These are phyloP conservation scores for Hippoglossus hippoglossus DNA, from an alignment of 2,797 vertebrate genomes.

Conservation along the genomic window DNA sequence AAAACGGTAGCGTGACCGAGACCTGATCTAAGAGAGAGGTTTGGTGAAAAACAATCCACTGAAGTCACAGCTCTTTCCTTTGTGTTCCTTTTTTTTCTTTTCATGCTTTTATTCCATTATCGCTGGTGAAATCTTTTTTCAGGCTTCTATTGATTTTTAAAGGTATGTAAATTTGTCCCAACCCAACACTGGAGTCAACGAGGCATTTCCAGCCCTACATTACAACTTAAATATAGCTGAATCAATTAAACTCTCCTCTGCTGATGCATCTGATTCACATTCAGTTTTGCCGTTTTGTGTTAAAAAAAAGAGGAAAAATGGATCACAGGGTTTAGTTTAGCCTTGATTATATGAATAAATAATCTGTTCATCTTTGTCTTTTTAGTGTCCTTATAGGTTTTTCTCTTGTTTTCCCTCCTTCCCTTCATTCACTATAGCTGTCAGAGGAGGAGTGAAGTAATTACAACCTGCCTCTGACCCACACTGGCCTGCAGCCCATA, in stretches of 20 bases:
- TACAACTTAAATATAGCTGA: constrained; percentile 75
- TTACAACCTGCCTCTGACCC: constrained; percentile 76
- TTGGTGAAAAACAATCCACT: constrained; percentile 33
- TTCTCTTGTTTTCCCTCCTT: constrained; percentile 6
- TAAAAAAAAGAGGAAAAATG: background rate
- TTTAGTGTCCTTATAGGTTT: background rate
- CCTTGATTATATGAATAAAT: constrained; percentile 23
- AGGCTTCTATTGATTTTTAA: constrained; percentile 58
- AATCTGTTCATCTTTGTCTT: constrained; percentile 27
- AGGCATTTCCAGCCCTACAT: constrained; percentile 74
- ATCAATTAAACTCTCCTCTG: constrained; percentile 73
- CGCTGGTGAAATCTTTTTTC: constrained; percentile 21
- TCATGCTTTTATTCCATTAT: constrained; percentile 24
- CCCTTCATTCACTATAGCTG: constrained; percentile 34
- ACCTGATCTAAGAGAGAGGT: constrained; percentile 32
- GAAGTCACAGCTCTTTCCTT: constrained; percentile 15
- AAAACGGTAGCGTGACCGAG: constrained; percentile 21
- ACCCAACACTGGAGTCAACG: constrained; percentile 57
- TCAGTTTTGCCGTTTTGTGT: background rate
- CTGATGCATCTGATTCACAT: constrained; percentile 49
- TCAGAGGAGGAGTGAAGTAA: constrained; percentile 71
- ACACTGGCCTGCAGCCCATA: constrained; percentile 65
- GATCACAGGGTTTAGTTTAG: constrained; percentile 10
- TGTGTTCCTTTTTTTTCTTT: constrained; percentile 7
- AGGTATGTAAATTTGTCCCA: constrained; percentile 63